Percentiles rank a stretch among this genome's conserved stretches.
These are phyloP conservation scores for Drosophila subobscura DNA, from an alignment of 1,140 invertebrate genomes.

Conservation along the genomic window DNA sequence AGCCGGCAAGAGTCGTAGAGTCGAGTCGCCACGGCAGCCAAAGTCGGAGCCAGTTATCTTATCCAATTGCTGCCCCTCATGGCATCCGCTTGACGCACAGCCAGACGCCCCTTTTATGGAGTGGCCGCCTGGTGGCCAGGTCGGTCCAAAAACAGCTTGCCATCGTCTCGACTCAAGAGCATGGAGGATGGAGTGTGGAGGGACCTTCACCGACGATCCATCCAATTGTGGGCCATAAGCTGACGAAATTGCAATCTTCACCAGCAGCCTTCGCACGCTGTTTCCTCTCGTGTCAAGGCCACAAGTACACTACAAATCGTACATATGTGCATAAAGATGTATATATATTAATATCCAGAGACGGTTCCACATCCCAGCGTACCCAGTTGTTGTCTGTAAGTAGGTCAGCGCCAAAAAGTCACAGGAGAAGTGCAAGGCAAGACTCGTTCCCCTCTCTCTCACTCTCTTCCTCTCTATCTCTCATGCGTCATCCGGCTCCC, in stretches of 20 bases:
- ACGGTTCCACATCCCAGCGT: constrained; percentile 15
- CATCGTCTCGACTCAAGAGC: constrained; percentile 18
- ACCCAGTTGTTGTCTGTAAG: constrained; percentile 42
- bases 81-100: constrained; percentile 25
- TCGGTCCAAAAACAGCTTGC: constrained; percentile 14
- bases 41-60: constrained; percentile 52
- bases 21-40: constrained; percentile 7
- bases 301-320: constrained; percentile 3
- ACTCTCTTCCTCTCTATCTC: constrained; percentile 2
- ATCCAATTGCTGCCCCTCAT: constrained; percentile 39
- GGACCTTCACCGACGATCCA: constrained; percentile 29
- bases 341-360: neutral
- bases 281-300: constrained; percentile 31
- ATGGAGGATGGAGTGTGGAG: constrained; percentile 1
- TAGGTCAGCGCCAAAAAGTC: constrained; percentile 40
- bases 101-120: constrained; percentile 60
- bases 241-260: constrained; percentile 26
- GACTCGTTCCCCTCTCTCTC: constrained; percentile 10
- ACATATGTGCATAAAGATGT: constrained; percentile 3
- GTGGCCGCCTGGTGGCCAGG: constrained; percentile 1
- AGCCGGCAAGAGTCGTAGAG: too few species aligned
- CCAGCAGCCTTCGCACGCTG: too few species aligned
- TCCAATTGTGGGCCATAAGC: neutral
- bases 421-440: constrained; percentile 18
- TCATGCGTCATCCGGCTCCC: constrained; percentile 41